Base-by-base conservation (phyloP, 2,797 vertebrate species). In the Thunnus albacares region DNA sequence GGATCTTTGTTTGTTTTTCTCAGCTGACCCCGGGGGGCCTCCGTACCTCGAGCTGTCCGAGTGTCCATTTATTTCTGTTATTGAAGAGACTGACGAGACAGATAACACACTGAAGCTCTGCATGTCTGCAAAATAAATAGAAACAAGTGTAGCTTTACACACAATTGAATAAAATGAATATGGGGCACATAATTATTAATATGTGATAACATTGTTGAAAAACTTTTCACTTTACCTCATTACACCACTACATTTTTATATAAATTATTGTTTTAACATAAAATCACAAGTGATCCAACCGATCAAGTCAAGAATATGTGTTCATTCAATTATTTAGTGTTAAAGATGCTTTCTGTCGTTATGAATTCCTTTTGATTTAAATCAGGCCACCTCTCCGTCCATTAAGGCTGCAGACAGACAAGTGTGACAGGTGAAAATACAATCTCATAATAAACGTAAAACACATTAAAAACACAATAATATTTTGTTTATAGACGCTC, bases 21-120 rank as follows among this genome's bases (percentile, higher is more conserved):
- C 30, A 33, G 30, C 30, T 33, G 30, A 33, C 30, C 30, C 30
- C 30, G 5, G 30, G 30, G 30, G 30, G 30, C 30, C 30, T 33
- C 30, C 30, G 30, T 33, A 33, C 30, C 38, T 58, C 6, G 5
- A 69, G 56, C 63, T 71, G 20, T 43, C 47, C 24, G 15, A 60
- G 3, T 22, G 12, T 28, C 47, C 51, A 67, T 74, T 35, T 41
- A 69, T 77, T 77, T 58, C 35, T 58, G 45, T 71, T 49, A 56
- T 38, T 59, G 59, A 81, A 20, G 47, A 64, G n/a, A 58, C 35
- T 20, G 47, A 73, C 55, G 12, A 65, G 41, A 69, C 61, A 22
- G 6, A 6, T 8, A 47, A 76, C 63, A 33, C 51, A 20, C 64
- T 24, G 24, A 67, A 17, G 7, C 26, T 30, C 20, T n/a, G 30